These are phyloP conservation scores for Apolygus lucorum DNA, from an alignment of 1,140 invertebrate genomes.

Conservation along the genomic window DNA sequence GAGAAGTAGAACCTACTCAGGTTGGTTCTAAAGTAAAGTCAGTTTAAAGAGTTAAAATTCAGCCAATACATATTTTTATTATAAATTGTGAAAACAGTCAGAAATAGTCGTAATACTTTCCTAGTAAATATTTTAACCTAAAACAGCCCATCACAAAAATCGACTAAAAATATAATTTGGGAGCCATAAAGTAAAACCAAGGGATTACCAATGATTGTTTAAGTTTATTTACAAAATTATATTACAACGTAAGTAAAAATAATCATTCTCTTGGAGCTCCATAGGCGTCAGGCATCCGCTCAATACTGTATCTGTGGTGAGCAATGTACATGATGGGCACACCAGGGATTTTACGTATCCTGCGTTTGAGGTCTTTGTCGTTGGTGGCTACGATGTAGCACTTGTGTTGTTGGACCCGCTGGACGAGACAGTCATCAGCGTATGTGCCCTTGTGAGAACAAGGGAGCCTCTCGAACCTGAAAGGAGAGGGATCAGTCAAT, in stretches of 20 bases:
- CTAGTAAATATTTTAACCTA: no score
- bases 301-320: slow-evolving; percentile 87
- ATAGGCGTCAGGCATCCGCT: slow-evolving; percentile 97
- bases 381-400: slow-evolving; percentile 99
- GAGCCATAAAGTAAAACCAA: no score
- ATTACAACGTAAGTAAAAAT: background rate
- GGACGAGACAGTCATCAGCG: slow-evolving; percentile 97
- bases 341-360: slow-evolving; percentile 96
- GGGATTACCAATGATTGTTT: no score
- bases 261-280: slow-evolving; percentile 62
- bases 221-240: background rate
- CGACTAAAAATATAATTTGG: no score
- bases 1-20: no score
- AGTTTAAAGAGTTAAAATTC: no score
- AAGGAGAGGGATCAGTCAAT: no score
- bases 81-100: no score
- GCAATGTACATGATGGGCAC: slow-evolving; percentile 98
- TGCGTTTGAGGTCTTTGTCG: slow-evolving; percentile 92
- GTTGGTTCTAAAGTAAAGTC: no score
- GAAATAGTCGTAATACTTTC: no score
- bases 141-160: no score
- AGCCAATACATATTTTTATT: no score
- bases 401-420: slow-evolving; percentile 93
- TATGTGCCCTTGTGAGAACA: slow-evolving; percentile 98
- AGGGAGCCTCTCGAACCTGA: slow-evolving; percentile 83